Conservation (phyloP, 2,888 invertebrate species). For the Eurytoma adleriae region DNA sequence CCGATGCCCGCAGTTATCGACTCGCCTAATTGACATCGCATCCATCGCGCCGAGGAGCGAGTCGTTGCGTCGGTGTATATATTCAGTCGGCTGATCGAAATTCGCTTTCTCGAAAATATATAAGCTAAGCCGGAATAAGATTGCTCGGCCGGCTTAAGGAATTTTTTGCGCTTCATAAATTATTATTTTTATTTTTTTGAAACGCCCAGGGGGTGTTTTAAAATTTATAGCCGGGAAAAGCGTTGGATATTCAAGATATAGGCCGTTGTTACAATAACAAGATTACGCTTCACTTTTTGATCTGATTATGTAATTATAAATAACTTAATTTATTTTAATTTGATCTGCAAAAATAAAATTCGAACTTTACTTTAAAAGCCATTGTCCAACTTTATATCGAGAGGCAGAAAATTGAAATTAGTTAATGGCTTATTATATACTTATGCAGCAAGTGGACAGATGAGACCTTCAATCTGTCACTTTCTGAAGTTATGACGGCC, state of each 20-base stretch:
- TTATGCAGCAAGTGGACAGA: conserved; percentile 36
- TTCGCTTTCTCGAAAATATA: conserved; percentile 38
- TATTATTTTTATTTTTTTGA: conserved; percentile 26
- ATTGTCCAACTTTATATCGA: not conserved
- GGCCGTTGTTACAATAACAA: too few species aligned
- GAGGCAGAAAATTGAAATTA: conserved; percentile 31
- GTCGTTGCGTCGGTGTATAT: not conserved
- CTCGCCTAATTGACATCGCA: conserved; percentile 70
- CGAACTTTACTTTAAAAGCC: not conserved
- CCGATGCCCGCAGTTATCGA: conserved; percentile 68
- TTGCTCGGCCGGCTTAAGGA: not conserved
- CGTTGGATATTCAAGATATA: not conserved
- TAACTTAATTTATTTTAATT: not conserved
- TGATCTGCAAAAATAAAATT: not conserved
- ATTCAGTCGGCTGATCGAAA: conserved; percentile 27
- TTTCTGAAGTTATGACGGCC: conserved; percentile 47
- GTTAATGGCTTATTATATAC: conserved; percentile 42
- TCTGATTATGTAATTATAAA: too few species aligned
- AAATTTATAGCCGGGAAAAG: conserved; percentile 2
- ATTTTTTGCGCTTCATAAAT: conserved; percentile 16
- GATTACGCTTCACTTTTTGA: too few species aligned
- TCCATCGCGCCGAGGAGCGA: conserved; percentile 40
- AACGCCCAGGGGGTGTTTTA: not conserved
- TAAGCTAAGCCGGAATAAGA: not conserved
- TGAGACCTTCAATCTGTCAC: conserved; percentile 48